Conservation (phyloP, 2,797 vertebrate species). For the Dryobates pubescens region DNA sequence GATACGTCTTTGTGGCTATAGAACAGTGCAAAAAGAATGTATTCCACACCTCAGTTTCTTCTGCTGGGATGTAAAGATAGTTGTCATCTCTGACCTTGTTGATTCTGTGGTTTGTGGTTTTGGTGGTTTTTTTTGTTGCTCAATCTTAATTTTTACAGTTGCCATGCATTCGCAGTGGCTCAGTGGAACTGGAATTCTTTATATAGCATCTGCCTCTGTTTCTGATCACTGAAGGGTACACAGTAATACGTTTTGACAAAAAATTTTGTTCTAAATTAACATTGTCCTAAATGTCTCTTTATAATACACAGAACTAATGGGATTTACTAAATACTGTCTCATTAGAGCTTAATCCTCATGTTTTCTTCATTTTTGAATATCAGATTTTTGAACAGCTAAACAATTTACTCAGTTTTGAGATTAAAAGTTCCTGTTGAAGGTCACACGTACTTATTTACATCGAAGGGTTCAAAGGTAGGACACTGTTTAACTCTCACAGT, state of each 20-base stretch:
- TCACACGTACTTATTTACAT: neutral
- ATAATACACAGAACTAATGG: neutral
- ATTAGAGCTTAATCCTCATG: neutral
- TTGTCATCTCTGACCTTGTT: neutral
- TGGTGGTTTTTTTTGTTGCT: neutral
- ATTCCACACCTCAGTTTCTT: neutral
- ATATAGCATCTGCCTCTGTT: neutral
- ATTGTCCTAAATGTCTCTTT: neutral
- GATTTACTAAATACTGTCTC: neutral
- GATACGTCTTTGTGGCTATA: neutral
- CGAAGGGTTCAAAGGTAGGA: conserved; percentile 21
- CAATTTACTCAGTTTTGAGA: neutral
- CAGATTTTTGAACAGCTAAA: neutral
- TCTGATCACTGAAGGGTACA: neutral
- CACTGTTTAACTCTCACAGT: conserved; percentile 34
- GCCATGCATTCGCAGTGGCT: neutral
- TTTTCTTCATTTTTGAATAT: neutral
- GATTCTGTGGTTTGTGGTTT: too few species aligned
- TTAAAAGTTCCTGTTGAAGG: neutral
- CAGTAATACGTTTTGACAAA: neutral
- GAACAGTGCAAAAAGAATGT: neutral
- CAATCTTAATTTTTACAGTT: neutral
- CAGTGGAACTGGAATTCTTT: neutral
- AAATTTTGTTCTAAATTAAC: neutral
- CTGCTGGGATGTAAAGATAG: neutral